Base-by-base conservation (phyloP, 2,888 invertebrate genomes). In the Sesamia inferens region DNA sequence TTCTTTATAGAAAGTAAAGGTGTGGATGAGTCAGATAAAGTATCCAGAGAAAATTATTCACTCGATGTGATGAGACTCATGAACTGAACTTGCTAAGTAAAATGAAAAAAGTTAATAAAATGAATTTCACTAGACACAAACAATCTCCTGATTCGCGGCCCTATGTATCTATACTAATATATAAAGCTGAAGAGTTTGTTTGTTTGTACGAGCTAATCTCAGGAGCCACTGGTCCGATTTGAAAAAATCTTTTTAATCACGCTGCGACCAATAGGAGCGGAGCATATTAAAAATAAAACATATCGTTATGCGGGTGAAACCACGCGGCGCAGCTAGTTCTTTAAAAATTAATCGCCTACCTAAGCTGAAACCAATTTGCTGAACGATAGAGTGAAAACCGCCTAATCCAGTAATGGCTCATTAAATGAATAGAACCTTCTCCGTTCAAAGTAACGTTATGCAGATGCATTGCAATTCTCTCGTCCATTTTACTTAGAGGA, bases 401-500 rank as follows among this genome's bases (percentile, higher is more conserved):
- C n/a, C 11, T 66, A 67, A 77, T 77, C 54, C 24, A 79, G 74
- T 74, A 74, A 74, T 74, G 22, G 57, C 47, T 42, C 22, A 74
- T 3, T 67, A 79, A 24, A 74, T 74, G 61, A 65, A 66, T 64
- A 65, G 39, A 81, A 71, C 22, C 67, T 68, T 44, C 67, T 57
- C 57, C 42, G 47, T 69, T 51, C 44, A 39, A 68, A 71, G 62
- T 58, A 58, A 54, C 65, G 59, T 57, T 68, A 55, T 70, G 57
- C 54, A 66, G 58, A 76, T 75, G 47, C 64, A 63, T 64, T 75
- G 66, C 82, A 79, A 24, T 82, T 61, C 62, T 70, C 39, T 16
- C 70, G 62, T 61, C 59, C 66, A 75, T 75, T 74, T 81, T 57
- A 69, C 74, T 74, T 57, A 42, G 22, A 69, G 75, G 71, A 75